Evolutionary conservation across 2,888 invertebrate species (phyloP).

Genomic region (Branchellion lobata): DNA sequence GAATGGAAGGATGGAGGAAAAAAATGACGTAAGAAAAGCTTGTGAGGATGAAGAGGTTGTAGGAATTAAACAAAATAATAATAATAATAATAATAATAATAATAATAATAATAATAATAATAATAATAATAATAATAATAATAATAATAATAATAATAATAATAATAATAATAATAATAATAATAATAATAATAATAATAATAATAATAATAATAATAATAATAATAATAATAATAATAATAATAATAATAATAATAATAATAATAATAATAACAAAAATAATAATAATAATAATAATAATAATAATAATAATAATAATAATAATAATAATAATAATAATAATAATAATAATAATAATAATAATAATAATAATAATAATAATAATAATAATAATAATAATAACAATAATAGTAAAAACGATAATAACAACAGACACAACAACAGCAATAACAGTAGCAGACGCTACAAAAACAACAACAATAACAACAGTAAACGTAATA

Average conservation of each 20-base stretch:
- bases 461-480: neutral
- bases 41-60: no score
- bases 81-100: no score
- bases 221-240: neutral
- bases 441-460: neutral
- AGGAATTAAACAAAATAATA: no score
- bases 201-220: neutral
- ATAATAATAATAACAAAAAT: neutral
- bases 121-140: no score
- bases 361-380: neutral
- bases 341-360: neutral
- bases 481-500: no score
- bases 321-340: neutral
- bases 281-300: neutral
- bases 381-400: neutral
- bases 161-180: neutral
- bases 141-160: no score
- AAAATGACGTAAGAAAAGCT: no score
- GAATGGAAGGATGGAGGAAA: no score
- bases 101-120: no score
- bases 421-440: neutral
- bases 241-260: neutral
- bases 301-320: neutral
- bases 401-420: neutral
- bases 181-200: slow-evolving; percentile 13